Evolutionary conservation across 2,797 vertebrate genomes (phyloP), one percentile per base, ranked within the genome.

Genomic region (Spondyliosoma cantharus): DNA sequence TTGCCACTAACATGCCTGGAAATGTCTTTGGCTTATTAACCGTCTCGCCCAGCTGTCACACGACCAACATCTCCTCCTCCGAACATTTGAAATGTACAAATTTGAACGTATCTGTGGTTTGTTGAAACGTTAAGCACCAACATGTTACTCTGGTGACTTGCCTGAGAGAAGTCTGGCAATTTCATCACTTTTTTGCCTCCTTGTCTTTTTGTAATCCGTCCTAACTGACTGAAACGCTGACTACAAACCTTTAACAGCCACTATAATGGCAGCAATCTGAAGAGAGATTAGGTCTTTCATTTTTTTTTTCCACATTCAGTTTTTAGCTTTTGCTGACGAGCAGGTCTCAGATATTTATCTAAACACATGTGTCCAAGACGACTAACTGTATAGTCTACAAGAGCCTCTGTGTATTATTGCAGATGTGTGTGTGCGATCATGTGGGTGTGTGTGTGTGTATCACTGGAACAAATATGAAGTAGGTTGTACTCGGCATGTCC

Each of bases 351-450:
- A 56, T 5, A 48, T 48, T 49, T 1, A 7, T 74, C 53, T 29
- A 73, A 73, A 73, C 76, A 59, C 42, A 59, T 4, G 6, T 25
- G 63, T 67, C 32, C 53, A 22, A 27, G 42, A 17, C 15, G 67
- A 42, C 20, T 3, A 0, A 5, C 29, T 85, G 81, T 81, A 29
- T 75, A 73, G 80, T 90, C 83, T 88, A 20, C 75, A 2, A 3
- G 19, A 62, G 59, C 42, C 20, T 71, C 22, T 79, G 81, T 83
- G 75, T 83, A 45, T 87, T 82, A 59, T 78, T 81, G 52, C 24
- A 65, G 84, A 54, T 53, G 12, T 19, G 46, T 73, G 32, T 15
- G 37, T 9, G 24, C 3, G 43, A 16, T 14, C 20, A 3, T 43
- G 54, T 67, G 45, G 37, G 37, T 42, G n/a, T 67, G n/a, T 32